Percentiles rank a stretch among this genome's conserved stretches.
Evolutionary conservation across 2,797 vertebrate genomes (phyloP).

Genomic region (Characodon lateralis): DNA sequence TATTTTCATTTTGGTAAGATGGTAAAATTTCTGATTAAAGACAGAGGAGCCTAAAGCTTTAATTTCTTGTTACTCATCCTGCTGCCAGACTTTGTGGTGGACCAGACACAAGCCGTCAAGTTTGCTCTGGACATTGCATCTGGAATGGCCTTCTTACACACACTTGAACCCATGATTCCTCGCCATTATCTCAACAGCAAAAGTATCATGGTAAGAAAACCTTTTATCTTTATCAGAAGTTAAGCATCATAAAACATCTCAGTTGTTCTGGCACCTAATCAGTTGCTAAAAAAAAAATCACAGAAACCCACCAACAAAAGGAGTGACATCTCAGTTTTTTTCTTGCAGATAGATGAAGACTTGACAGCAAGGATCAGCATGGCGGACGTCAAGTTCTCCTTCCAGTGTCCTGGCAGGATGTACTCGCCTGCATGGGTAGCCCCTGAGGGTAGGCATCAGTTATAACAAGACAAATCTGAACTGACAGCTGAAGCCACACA

Average conservation of each 20-base stretch:
- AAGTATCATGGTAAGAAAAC: slow-evolving; percentile 91
- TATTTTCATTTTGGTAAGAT: slow-evolving; percentile 1
- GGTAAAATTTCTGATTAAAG: neutral
- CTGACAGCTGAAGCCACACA: slow-evolving; percentile 58
- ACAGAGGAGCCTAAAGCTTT: slow-evolving; percentile 8
- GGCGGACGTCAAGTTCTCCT: slow-evolving; percentile 97
- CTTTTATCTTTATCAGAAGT: neutral
- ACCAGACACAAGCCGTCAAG: slow-evolving; percentile 96
- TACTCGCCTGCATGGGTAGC: slow-evolving; percentile 97
- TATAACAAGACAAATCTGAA: slow-evolving; percentile 45
- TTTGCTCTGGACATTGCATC: slow-evolving; percentile 93
- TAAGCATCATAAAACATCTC: neutral
- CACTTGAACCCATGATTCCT: slow-evolving; percentile 95
- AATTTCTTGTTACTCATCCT: slow-evolving; percentile 28
- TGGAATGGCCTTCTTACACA: slow-evolving; percentile 97
- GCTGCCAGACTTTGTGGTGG: slow-evolving; percentile 90
- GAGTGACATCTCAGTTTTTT: slow-evolving; percentile 22
- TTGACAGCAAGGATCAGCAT: slow-evolving; percentile 98
- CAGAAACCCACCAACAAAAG: too few relatives aligned
- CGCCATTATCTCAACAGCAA: slow-evolving; percentile 96
- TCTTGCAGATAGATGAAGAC: slow-evolving; percentile 92
- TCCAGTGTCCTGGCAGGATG: slow-evolving; percentile 97
- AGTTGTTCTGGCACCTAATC: too few relatives aligned
- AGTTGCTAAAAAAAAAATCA: too few relatives aligned
- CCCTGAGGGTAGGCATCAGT: slow-evolving; percentile 88